These are phyloP conservation scores for Glyptemys insculpta DNA, from an alignment of 2,797 vertebrate species.

Conservation along the genomic window DNA sequence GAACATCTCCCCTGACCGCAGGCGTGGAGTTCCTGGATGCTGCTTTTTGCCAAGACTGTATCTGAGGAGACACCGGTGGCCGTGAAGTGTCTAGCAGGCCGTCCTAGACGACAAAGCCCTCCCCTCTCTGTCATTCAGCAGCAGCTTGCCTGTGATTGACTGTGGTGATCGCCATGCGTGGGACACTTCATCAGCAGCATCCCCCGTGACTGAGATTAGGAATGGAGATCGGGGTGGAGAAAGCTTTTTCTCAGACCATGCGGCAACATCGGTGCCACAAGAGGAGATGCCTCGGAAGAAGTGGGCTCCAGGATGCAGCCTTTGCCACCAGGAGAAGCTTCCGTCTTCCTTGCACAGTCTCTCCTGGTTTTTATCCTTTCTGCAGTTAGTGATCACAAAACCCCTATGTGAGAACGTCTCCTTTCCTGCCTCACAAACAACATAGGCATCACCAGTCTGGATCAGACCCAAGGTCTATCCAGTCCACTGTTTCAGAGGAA, in stretches of 20 bases:
- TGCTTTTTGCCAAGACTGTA: fast-evolving
- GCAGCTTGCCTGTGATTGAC: too few relatives aligned
- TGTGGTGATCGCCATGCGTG: too few relatives aligned
- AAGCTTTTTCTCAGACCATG: neutral
- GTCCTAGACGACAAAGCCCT: neutral
- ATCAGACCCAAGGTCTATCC: too few relatives aligned
- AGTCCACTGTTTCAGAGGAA: neutral
- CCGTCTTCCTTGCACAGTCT: too few relatives aligned
- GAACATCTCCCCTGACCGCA: too few relatives aligned
- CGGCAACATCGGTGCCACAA: neutral
- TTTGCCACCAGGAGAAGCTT: neutral
- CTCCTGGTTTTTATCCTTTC: neutral
- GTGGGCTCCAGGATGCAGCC: neutral
- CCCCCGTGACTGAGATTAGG: neutral
- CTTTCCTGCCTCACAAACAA: neutral
- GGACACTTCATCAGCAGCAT: too few relatives aligned
- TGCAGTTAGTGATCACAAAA: neutral
- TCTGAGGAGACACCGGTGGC: neutral
- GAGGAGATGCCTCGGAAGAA: neutral
- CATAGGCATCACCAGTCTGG: neutral
- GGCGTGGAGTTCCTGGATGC: neutral
- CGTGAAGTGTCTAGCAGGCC: neutral
- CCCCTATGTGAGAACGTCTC: neutral
- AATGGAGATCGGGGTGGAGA: too few relatives aligned
- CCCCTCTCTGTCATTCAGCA: neutral